Evolutionary conservation across 2,797 vertebrate genomes (phyloP), one percentile per base, ranked within the genome.

Genomic region (Myiothlypis coronata): DNA sequence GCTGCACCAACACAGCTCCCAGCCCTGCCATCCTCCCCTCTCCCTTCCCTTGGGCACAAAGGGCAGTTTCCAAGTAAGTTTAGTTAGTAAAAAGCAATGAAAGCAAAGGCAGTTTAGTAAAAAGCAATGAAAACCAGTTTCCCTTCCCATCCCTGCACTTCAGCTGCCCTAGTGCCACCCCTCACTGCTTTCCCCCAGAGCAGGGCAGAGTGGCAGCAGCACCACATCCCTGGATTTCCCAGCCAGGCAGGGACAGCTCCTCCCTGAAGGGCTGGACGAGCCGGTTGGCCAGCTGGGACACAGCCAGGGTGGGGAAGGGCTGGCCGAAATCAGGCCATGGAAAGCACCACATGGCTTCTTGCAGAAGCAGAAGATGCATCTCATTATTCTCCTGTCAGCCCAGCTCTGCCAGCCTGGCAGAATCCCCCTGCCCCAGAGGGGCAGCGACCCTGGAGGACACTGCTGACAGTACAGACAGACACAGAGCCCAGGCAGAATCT

Each of bases 201-300:
- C 56, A 14, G 79, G 60, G 70, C 75, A 74, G 47, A 28, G 67
- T 2, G 2, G 30, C 69, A 49, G 35, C 18, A 2, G 47, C 64
- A 6, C 32, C 44, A 3, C 49, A 17, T 5, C 65, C 56, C 56
- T 0, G 39, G 7, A 3, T 16, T 28, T 60, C 69, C 78, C 74
- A 60, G 78, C 5, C 81, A 50, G 74, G 23, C 77, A 1, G 4
- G 1, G 43, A n/a, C 55, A 56, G 8, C 70, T 74, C 83, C 74
- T 91, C 84, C 83, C 84, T n/a, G 80, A 47, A 82, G 87, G 76
- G 89, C 92, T 85, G 89, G 89, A 55, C 18, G 39, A 92, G 92
- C 94, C 75, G 15, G 79, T 92, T 3, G 26, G 85, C 83, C 71
- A 70, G 92, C 79, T 28, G 52, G 87, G 75, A n/a, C 9, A 0